These are phyloP conservation scores for Platerodrilus igneus DNA, from an alignment of 2,888 invertebrate genomes.

Conservation along the genomic window DNA sequence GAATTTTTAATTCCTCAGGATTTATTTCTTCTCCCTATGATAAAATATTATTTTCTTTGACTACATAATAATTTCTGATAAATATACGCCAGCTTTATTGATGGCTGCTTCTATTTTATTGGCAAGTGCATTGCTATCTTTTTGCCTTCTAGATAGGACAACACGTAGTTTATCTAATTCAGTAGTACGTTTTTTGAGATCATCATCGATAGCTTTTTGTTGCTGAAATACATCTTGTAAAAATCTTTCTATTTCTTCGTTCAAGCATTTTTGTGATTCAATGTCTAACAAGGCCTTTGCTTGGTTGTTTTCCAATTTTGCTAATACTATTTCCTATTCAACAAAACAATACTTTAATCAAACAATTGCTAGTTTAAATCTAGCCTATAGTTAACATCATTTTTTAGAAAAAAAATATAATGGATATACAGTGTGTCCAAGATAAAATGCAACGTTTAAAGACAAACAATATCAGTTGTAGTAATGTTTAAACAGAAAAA, in stretches of 20 bases:
- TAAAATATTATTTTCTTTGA: constrained; percentile 14
- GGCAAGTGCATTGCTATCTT: constrained; percentile 50
- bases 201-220: constrained; percentile 45
- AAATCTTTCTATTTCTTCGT: constrained; percentile 37
- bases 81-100: constrained; percentile 50
- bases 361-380: too few species aligned
- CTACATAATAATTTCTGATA: background rate
- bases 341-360: too few species aligned
- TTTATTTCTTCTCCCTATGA: constrained; percentile 46
- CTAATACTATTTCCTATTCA: constrained; percentile 53
- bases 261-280: constrained; percentile 48
- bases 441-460: too few species aligned
- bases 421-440: too few species aligned
- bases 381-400: too few species aligned
- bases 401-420: too few species aligned
- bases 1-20: constrained; percentile 60
- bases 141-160: constrained; percentile 50
- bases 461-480: too few species aligned
- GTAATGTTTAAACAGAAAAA: too few species aligned
- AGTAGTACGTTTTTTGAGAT: constrained; percentile 45
- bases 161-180: constrained; percentile 49
- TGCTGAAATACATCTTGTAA: constrained; percentile 43
- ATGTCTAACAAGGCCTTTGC: constrained; percentile 56
- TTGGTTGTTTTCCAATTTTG: constrained; percentile 55
- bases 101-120: constrained; percentile 51